These are phyloP conservation scores for Psittacula echo DNA, from an alignment of 2,797 vertebrate genomes.

Conservation along the genomic window DNA sequence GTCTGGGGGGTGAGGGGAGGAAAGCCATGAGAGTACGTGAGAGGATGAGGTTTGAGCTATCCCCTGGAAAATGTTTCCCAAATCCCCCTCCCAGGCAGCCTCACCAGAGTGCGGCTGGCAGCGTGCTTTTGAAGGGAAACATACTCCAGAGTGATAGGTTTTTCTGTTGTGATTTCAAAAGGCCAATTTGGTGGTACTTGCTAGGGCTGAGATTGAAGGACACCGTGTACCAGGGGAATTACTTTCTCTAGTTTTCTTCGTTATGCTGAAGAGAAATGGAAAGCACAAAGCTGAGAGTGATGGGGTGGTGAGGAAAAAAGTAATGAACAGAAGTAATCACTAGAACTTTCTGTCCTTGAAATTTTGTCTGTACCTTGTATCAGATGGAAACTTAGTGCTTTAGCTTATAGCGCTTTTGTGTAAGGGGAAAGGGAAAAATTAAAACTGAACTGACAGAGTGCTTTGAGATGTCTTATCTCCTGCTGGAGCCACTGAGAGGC, in stretches of 20 bases:
- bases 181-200: background rate
- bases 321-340: background rate
- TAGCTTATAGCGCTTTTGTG: background rate
- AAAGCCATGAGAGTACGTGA: rapidly evolving
- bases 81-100: background rate
- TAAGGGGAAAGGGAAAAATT: background rate
- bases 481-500: background rate
- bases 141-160: background rate
- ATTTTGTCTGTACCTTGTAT: background rate
- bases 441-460: background rate
- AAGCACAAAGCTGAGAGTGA: background rate
- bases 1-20: rapidly evolving
- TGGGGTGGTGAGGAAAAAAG: background rate
- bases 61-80: background rate
- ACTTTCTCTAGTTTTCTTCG: background rate
- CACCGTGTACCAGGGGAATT: rapidly evolving
- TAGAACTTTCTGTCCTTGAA: background rate
- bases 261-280: background rate
- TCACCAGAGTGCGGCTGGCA: background rate
- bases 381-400: background rate
- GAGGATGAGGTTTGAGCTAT: background rate
- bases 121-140: background rate
- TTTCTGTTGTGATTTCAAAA: background rate
- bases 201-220: background rate
- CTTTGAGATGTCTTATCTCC: background rate